Conservation (phyloP, 2,113 vertebrate species). For the Gorsachius goisagi region DNA sequence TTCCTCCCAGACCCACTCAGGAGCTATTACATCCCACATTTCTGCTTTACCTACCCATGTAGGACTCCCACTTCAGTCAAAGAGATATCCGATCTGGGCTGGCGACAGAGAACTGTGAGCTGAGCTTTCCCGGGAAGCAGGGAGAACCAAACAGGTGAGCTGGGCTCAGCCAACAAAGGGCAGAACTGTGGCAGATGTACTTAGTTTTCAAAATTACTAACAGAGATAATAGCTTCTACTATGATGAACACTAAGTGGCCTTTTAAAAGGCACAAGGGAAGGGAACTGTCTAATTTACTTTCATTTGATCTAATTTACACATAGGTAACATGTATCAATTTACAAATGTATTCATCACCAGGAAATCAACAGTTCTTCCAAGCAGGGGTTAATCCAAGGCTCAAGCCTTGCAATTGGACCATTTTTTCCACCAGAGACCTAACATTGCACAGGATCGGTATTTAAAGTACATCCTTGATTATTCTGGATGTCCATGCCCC, state of each 20-base stretch:
- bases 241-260: background rate
- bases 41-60: background rate
- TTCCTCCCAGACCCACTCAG: background rate
- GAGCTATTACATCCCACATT: background rate
- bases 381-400: constrained; percentile 19
- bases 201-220: background rate
- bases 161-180: background rate
- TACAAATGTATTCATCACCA: background rate
- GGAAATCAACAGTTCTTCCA: background rate
- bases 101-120: background rate
- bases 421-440: background rate
- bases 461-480: constrained; percentile 16
- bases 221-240: background rate
- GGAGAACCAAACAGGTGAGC: background rate
- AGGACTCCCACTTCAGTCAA: background rate
- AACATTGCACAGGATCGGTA: background rate
- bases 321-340: background rate
- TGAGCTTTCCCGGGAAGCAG: background rate
- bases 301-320: constrained; percentile 3
- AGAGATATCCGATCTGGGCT: background rate
- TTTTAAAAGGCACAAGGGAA: background rate
- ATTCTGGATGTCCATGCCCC: background rate
- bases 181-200: background rate
- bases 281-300: constrained; percentile 10
- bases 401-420: background rate